Evolutionary conservation across 1,140 invertebrate genomes (phyloP).

Genomic region (Steinernema khuongi): DNA sequence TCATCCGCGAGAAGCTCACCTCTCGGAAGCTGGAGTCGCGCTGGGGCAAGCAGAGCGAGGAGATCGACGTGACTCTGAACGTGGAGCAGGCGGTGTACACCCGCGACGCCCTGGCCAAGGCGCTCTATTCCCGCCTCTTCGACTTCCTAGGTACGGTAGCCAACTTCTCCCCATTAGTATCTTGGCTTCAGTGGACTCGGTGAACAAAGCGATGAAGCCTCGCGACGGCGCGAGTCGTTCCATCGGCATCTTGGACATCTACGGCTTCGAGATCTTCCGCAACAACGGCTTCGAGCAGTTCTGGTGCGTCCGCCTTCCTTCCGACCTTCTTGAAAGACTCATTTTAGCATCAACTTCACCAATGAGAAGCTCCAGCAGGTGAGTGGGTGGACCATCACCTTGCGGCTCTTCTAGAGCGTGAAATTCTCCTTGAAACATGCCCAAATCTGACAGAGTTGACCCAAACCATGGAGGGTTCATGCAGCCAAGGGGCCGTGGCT

Average conservation of each 20-base stretch:
- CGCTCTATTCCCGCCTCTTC: slow-evolving; percentile 69
- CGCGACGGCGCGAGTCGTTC: slow-evolving; percentile 39
- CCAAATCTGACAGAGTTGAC: background rate
- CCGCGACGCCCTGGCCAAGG: slow-evolving; percentile 68
- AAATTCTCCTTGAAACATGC: background rate
- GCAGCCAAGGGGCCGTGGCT: background rate
- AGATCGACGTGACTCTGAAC: slow-evolving; percentile 68
- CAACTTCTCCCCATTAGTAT: slow-evolving; percentile 6
- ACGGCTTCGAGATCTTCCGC: slow-evolving; percentile 69
- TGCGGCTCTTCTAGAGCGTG: too few species aligned
- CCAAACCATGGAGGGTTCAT: background rate
- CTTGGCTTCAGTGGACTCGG: slow-evolving; percentile 43
- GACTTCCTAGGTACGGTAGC: slow-evolving; percentile 69
- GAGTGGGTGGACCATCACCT: too few species aligned
- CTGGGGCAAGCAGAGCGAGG: slow-evolving; percentile 70
- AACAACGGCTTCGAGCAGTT: slow-evolving; percentile 65
- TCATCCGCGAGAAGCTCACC: slow-evolving; percentile 67
- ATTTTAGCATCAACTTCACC: slow-evolving; percentile 91
- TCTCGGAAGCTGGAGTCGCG: slow-evolving; percentile 62
- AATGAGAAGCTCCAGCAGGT: slow-evolving; percentile 76
- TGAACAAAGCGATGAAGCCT: slow-evolving; percentile 53
- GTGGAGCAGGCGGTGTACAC: slow-evolving; percentile 69
- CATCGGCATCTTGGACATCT: slow-evolving; percentile 67
- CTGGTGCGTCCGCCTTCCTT: slow-evolving; percentile 40
- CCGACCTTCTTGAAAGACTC: background rate